These are phyloP conservation scores for Linnaemya tessellans DNA, from an alignment of 2,888 invertebrate genomes.

Conservation along the genomic window DNA sequence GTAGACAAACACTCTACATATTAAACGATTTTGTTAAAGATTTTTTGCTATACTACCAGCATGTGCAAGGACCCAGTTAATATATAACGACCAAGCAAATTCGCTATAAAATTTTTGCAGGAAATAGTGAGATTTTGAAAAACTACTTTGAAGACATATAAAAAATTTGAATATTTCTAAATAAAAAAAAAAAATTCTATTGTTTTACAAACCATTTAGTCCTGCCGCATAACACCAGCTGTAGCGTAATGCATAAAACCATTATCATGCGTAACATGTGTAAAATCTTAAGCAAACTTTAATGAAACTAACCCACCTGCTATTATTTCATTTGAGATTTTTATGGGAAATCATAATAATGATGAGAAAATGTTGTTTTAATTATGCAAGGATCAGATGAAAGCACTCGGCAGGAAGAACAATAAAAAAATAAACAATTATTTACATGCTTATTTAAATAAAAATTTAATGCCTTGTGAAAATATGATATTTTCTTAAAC, in stretches of 20 bases:
- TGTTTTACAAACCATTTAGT: no score
- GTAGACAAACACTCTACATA: constrained; percentile 1
- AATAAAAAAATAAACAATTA: not conserved
- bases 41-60: constrained; percentile 6
- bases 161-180: no score
- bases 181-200: not conserved
- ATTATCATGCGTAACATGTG: constrained; percentile 60
- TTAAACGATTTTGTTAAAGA: not conserved
- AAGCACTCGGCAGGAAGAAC: not conserved
- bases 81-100: not conserved
- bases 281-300: constrained; percentile 53
- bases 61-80: not conserved
- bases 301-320: constrained; percentile 59
- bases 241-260: constrained; percentile 23
- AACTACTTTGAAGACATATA: not conserved
- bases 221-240: not conserved
- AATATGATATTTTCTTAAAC: constrained; percentile 62
- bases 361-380: constrained; percentile 58
- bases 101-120: not conserved
- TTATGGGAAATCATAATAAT: constrained; percentile 34
- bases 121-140: no score
- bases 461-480: constrained; percentile 67
- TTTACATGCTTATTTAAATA: constrained; percentile 58
- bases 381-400: constrained; percentile 37
- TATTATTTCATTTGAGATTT: constrained; percentile 47